These are phyloP conservation scores for Diuraphis noxia DNA, from an alignment of 1,140 invertebrate genomes.

Conservation along the genomic window DNA sequence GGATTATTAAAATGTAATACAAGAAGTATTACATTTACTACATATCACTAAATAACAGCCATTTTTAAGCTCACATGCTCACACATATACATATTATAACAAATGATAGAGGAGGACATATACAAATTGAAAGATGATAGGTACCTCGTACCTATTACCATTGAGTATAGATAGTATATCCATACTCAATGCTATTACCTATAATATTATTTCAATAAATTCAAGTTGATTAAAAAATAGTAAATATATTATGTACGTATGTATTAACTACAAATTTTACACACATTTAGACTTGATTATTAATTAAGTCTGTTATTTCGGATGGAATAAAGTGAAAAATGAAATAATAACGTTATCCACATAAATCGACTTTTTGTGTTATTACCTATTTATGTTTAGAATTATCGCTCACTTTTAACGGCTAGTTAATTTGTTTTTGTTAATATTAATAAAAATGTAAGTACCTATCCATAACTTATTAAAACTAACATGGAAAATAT, in stretches of 20 bases:
- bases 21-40: neutral
- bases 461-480: neutral
- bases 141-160: too few relatives aligned
- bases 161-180: too few relatives aligned
- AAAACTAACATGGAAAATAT: conserved; percentile 17
- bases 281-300: neutral
- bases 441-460: neutral
- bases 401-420: conserved; percentile 1
- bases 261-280: too few relatives aligned
- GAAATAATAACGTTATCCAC: neutral
- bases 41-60: too few relatives aligned
- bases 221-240: neutral
- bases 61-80: too few relatives aligned
- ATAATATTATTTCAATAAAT: too few relatives aligned
- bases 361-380: neutral
- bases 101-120: too few relatives aligned
- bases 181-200: too few relatives aligned
- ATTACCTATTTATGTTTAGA: neutral
- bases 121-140: too few relatives aligned
- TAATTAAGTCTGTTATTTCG: neutral
- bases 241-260: neutral
- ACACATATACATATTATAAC: too few relatives aligned
- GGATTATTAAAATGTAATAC: neutral
- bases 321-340: neutral
- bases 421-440: neutral